A percentile compares a stretch with the other conserved stretches of the same genome.
Evolutionary conservation across 2,888 invertebrate species (phyloP).

Genomic region (Drosophila borealis): DNA sequence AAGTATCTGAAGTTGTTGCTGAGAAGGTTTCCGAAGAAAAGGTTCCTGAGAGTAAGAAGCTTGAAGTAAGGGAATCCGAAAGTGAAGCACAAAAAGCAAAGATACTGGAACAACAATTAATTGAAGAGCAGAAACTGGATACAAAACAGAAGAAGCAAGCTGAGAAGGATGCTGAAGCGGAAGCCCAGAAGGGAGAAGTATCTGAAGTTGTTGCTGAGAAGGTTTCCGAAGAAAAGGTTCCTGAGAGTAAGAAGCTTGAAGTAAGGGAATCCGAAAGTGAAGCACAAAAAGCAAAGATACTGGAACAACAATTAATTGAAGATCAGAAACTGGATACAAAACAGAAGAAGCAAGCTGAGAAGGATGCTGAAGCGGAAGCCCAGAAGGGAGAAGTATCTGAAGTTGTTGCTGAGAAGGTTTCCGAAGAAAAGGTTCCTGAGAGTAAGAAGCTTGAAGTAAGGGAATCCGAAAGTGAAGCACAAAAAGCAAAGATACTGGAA

Average conservation of each 20-base stretch:
- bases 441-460: slow-evolving; percentile 14
- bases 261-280: slow-evolving; percentile 9
- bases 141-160: neutral
- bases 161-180: neutral
- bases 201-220: slow-evolving; percentile 9
- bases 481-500: slow-evolving; percentile 8
- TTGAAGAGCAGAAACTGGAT: slow-evolving; percentile 26
- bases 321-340: slow-evolving; percentile 27
- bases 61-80: slow-evolving; percentile 4
- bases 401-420: slow-evolving; percentile 16
- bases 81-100: slow-evolving; percentile 8
- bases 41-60: slow-evolving; percentile 24
- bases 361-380: slow-evolving; percentile 14
- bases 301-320: slow-evolving; percentile 16
- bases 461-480: slow-evolving; percentile 3
- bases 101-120: slow-evolving; percentile 3
- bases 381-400: slow-evolving; percentile 29
- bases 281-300: slow-evolving; percentile 13
- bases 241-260: neutral
- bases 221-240: slow-evolving; percentile 2
- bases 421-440: slow-evolving; percentile 26
- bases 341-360: slow-evolving; percentile 29
- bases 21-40: slow-evolving; percentile 25
- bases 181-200: neutral
- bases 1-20: slow-evolving; percentile 25